Evolutionary conservation across 1,140 invertebrate genomes (phyloP), one percentile per base, ranked within the genome.

Genomic region (Cydia splendana): DNA sequence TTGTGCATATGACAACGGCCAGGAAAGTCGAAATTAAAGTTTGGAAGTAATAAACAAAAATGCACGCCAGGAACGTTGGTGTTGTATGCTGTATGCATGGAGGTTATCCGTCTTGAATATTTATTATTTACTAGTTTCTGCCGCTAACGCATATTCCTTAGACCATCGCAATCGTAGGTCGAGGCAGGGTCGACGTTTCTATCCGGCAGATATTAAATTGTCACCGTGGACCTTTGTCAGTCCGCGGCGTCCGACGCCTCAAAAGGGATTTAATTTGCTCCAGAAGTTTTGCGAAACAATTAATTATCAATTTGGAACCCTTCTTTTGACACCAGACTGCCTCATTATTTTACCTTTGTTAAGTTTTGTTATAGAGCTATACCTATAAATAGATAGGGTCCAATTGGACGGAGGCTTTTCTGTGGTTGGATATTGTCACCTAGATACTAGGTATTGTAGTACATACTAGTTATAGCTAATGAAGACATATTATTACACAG

Each of bases 141-240:
- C 67, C 67, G 30, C 67, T 71, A 38, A 3, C 24, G 20, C 15
- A 18, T 53, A 53, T 65, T 7, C 30, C 30, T 75, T 38, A 28
- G 15, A 6, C 45, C 74, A 5, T 12, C n/a, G 15, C 28, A 28
- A 57, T 9, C 45, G 53, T 34, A 38, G 65, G 42, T 57, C 69
- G 76, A 62, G 80, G 79, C 75, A 15, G 62, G 75, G 48, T 53
- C 78, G 80, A 87, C 84, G 79, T 83, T 85, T 87, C 82, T 83
- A 87, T 87, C 80, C 80, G 74, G 80, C 79, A 80, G 82, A 91
- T 92, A 93, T 93, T 91, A 93, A 91, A 92, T 91, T 92, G 91
- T 93, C 91, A 91, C 74, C 57, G 82, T 76, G 85, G 84, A 90
- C 90, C 88, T 84, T 86, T 84, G 88, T 89, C 88, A 89, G 84